Evolutionary conservation across 2,113 vertebrate species (phyloP).

Genomic region (Neofelis nebulosa): DNA sequence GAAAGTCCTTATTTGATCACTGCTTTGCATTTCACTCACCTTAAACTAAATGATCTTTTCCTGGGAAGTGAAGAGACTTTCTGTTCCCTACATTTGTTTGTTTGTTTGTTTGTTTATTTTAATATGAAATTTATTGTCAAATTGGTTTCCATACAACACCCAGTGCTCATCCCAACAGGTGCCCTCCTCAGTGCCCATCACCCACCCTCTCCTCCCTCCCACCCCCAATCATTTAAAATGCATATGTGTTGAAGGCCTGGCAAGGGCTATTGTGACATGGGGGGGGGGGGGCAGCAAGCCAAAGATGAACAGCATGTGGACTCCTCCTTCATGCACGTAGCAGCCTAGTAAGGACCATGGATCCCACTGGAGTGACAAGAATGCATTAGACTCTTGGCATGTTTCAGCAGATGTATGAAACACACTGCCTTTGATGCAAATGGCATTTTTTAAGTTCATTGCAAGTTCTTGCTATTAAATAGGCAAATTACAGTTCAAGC

Average conservation of each 20-base stretch:
- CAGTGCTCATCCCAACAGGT: too few species aligned
- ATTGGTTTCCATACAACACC: too few species aligned
- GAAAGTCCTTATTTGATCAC: background rate
- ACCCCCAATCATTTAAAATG: background rate
- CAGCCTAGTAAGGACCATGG: background rate
- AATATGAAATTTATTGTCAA: too few species aligned
- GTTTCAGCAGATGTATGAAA: background rate
- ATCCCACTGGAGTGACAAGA: background rate
- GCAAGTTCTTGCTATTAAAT: background rate
- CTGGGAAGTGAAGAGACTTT: background rate
- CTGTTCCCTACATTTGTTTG: background rate
- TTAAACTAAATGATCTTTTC: conserved; percentile 23
- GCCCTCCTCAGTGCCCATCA: too few species aligned
- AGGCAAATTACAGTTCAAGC: background rate
- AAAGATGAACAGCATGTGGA: background rate
- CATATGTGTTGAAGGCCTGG: background rate
- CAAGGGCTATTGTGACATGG: background rate
- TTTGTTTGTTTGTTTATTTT: too few species aligned
- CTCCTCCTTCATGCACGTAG: background rate
- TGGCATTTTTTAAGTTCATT: background rate
- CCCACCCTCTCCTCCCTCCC: too few species aligned
- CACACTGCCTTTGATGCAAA: background rate
- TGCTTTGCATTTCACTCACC: background rate
- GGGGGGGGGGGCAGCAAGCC: background rate
- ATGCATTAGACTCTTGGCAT: background rate